Base-by-base conservation (phyloP, 2,888 invertebrate genomes). In the Adela reaumurella region DNA sequence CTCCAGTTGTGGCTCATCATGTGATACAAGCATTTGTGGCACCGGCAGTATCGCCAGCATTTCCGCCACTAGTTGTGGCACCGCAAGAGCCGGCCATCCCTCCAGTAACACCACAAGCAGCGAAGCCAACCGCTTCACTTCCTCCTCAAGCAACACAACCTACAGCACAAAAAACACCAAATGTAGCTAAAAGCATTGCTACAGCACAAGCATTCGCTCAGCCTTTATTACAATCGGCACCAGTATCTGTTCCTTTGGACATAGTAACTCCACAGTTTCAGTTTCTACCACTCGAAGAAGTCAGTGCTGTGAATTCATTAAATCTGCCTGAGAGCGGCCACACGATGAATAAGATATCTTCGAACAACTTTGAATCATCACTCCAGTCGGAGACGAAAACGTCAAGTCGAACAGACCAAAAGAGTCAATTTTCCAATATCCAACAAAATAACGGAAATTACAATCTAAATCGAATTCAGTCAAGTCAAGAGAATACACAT, bases 191-290 rank as follows among this genome's bases (percentile, higher is more conserved):
- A n/a, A 8, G 77, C 78, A 10, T 77, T 6, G 77, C 78, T 2
- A 76, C 74, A 2, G 73, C 78, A 1, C 68, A 76, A 28, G 72
- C 74, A 14, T 35, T 35, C 11, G n/a, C 2, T 74, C 76, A 3
- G 71, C 74, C 19, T 76, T 14, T 35, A 14, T 35, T 35, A 8
- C 8, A 14, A 14, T 14, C 8, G 3, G 35, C 35, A 3, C 35
- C 35, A 8, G 14, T 35, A 4, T 14, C 35, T 3, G 14, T 35
- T 8, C 35, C 35, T 35, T 8, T 3, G 14, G 35, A 35, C 3
- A 11, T 35, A 8, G 14, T 35, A 35, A 11, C 14, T 8, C 35
- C 35, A 35, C 35, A 35, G n/a, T 35, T 35, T 11, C 35, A 35
- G 14, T 11, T 35, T 14, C 35, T 35, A 8, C 35, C 35, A 14